These are phyloP conservation scores for Wasmannia auropunctata DNA, from an alignment of 1,140 invertebrate genomes.

Conservation along the genomic window DNA sequence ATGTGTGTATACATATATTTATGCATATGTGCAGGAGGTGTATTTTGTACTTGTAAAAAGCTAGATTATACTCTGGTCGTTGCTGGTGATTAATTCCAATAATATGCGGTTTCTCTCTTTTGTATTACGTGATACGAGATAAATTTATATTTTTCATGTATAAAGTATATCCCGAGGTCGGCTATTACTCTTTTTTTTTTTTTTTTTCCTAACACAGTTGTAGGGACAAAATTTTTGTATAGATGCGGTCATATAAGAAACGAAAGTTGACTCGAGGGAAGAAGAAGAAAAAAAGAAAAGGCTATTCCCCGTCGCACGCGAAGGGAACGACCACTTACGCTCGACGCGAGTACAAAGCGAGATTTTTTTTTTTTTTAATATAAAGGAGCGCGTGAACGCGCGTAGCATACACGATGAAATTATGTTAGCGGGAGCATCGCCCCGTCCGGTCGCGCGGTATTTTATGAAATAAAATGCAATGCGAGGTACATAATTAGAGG, in stretches of 20 bases:
- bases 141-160: constrained; percentile 73
- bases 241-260: constrained; percentile 62
- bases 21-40: constrained; percentile 80
- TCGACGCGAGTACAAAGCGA: constrained; percentile 66
- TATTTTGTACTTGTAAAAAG: constrained; percentile 85
- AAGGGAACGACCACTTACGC: constrained; percentile 44
- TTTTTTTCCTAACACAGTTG: constrained; percentile 51
- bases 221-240: constrained; percentile 77
- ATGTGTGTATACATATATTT: constrained; percentile 77
- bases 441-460: constrained; percentile 20
- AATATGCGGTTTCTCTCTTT: constrained; percentile 68
- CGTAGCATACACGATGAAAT: not conserved
- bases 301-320: not conserved
- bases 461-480: constrained; percentile 28
- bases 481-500: constrained; percentile 38
- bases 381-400: not conserved
- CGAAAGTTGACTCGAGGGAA: not conserved
- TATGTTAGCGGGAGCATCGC: not conserved
- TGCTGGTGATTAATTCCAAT: constrained; percentile 83
- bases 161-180: constrained; percentile 54
- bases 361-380: constrained; percentile 51
- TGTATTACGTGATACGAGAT: constrained; percentile 56
- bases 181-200: constrained; percentile 53
- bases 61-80: constrained; percentile 85
- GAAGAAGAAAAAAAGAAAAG: constrained; percentile 27